These are phyloP conservation scores for Scomber colias DNA, from an alignment of 2,113 vertebrate species.

Conservation along the genomic window DNA sequence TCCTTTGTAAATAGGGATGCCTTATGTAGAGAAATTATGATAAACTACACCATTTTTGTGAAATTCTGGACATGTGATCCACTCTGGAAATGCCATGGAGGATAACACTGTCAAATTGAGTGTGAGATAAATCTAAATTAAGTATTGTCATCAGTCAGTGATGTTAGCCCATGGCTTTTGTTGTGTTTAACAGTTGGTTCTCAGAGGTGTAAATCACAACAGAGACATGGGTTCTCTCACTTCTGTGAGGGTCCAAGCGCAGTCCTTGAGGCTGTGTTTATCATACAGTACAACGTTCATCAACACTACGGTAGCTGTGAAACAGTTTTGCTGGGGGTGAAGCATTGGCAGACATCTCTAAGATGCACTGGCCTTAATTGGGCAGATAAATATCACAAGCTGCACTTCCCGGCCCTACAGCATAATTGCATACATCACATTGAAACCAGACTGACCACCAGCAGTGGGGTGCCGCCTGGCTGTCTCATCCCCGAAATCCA, in stretches of 20 bases:
- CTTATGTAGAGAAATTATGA: background rate
- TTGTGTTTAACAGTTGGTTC: slow-evolving; percentile 49
- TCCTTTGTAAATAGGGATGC: background rate
- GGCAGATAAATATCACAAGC: slow-evolving; percentile 82
- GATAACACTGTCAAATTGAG: background rate
- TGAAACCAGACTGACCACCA: slow-evolving; percentile 66
- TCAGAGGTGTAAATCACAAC: slow-evolving; percentile 67
- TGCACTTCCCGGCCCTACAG: slow-evolving; percentile 60
- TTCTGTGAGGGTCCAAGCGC: slow-evolving; percentile 38
- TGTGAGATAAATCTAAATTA: slow-evolving; percentile 29
- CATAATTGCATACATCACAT: slow-evolving; percentile 68
- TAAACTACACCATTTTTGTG: background rate
- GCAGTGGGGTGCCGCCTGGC: slow-evolving; percentile 56
- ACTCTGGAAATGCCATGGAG: background rate
- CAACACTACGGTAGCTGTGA: slow-evolving; percentile 53
- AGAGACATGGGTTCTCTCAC: slow-evolving; percentile 53
- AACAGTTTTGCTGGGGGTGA: slow-evolving; percentile 62
- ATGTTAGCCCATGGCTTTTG: slow-evolving; percentile 48
- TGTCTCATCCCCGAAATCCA: slow-evolving; percentile 60
- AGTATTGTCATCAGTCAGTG: slow-evolving; percentile 11
- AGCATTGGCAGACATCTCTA: slow-evolving; percentile 63
- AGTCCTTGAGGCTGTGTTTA: slow-evolving; percentile 53
- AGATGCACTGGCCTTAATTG: slow-evolving; percentile 81
- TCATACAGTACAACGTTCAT: slow-evolving; percentile 62
- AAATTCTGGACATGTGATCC: background rate